These are phyloP conservation scores for Trilocha varians DNA, from an alignment of 2,888 invertebrate species.

Conservation along the genomic window DNA sequence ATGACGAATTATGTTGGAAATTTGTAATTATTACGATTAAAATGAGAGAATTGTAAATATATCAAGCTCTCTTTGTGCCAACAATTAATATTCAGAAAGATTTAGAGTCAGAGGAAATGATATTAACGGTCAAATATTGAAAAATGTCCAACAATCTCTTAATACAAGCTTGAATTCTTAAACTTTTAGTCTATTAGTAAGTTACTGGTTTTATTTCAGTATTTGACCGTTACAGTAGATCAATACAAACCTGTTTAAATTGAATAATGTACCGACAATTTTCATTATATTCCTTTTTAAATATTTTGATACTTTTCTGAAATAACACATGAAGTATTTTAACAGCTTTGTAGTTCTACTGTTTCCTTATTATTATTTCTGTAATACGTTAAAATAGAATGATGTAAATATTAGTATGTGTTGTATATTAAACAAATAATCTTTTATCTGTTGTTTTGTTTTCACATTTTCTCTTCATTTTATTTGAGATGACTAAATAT, in stretches of 20 bases:
- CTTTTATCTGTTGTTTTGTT: constrained; percentile 14
- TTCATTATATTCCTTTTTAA: no score
- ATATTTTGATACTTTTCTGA: no score
- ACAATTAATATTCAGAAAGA: constrained; percentile 23
- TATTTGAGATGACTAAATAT: no score
- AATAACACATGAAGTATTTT: constrained; percentile 9
- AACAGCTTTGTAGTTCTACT: constrained; percentile 11
- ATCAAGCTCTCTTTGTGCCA: constrained; percentile 44
- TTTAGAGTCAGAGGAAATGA: not conserved
- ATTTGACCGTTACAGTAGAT: no score
- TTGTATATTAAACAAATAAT: constrained; percentile 52
- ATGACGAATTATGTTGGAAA: constrained; percentile 4
- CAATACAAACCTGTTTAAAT: no score
- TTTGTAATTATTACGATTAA: constrained; percentile 7
- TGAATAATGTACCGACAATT: no score
- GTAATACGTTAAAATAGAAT: constrained; percentile 28
- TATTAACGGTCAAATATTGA: no score
- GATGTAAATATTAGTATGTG: constrained; percentile 59
- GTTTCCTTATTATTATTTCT: constrained; percentile 23
- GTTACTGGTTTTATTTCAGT: no score
- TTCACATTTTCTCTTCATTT: no score
- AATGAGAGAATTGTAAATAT: constrained; percentile 34
- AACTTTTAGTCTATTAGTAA: no score
- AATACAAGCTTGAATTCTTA: no score
- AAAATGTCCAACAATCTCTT: no score